Base-by-base conservation (phyloP, 2,113 vertebrate genomes). In the Nibea albiflora region DNA sequence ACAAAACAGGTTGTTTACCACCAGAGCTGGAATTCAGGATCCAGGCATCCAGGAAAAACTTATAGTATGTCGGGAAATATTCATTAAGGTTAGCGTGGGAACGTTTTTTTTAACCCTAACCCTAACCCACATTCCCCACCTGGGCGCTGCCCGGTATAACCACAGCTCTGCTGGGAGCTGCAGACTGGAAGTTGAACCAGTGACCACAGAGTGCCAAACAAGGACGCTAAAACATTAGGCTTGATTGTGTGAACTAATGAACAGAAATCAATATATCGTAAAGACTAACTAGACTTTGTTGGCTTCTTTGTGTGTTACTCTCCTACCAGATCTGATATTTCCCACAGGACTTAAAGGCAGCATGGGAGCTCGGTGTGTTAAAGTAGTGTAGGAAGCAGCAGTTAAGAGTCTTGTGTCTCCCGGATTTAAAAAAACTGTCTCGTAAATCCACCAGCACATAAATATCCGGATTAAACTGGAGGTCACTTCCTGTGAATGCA, bases 1-100 rank as follows among this genome's bases (percentile, higher is more conserved):
- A 39, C 60, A 78, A 53, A 64, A 60, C 82, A 68, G 70, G 68
- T 73, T 87, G 76, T 88, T 86, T 75, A 75, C 76, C 63, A 31
- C 24, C 50, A 60, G 49, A 22, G 22, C 9, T 2, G 3, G 16
- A 53, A 50, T 11, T 71, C 5, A 4, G 74, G 60, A 63, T 46
- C 22, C 35, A 24, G 64, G 47, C 53, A 60, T 42, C 35, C 0
- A 5, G 65, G 7, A 39, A 57, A 85, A 61, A 50, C 61, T n/a
- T 20, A 10, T 62, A 22, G 49, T 20, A 20, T 75, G 67, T 58
- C 46, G 16, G 81, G 65, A 80, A 83, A 56, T 24, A 54, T 42
- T 67, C n/a, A 69, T 84, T 79, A 73, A 73, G 15, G 15, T 15
- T 39, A 6, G 20, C 2, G 67, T 62, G 76, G 76, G 77, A 78